Conservation (phyloP, 2,797 vertebrate genomes). For the Takifugu rubripes region DNA sequence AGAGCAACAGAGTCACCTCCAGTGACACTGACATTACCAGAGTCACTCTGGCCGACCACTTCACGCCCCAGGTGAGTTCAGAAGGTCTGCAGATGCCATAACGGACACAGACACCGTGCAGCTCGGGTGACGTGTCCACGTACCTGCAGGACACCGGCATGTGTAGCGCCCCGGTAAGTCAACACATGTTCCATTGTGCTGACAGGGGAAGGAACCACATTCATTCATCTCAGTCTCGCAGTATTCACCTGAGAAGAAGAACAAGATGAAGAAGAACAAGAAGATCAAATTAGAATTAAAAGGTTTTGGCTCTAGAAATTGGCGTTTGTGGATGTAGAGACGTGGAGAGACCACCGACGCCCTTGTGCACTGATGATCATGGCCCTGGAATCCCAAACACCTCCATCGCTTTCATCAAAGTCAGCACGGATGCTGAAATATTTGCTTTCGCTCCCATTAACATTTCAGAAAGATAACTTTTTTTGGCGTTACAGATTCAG, state of each 20-base stretch:
- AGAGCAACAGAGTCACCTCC: conserved; percentile 23
- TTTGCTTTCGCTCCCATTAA: too few species aligned
- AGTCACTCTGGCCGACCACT: conserved; percentile 21
- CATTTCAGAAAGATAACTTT: too few species aligned
- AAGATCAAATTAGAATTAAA: not conserved
- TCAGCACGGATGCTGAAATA: too few species aligned
- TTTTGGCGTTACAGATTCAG: too few species aligned
- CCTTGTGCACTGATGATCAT: too few species aligned
- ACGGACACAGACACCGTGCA: too few species aligned
- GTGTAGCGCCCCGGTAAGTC: conserved; percentile 67
- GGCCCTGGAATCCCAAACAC: too few species aligned
- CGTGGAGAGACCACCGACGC: too few species aligned
- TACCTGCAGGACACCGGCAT: conserved; percentile 81
- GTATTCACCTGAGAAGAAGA: conserved; percentile 64
- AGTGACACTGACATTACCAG: conserved; percentile 13
- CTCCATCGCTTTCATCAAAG: too few species aligned
- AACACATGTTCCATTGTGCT: conserved; percentile 75
- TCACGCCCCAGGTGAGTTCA: conserved; percentile 12
- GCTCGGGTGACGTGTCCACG: conserved; percentile 5
- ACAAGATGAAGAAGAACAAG: not conserved
- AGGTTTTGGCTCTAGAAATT: not conserved
- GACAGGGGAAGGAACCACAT: conserved; percentile 75
- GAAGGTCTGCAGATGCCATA: conserved; percentile 12
- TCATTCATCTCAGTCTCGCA: conserved; percentile 75
- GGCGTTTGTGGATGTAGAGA: not conserved